Evolutionary conservation across 2,888 invertebrate species (phyloP), one percentile per base, ranked within the genome.

Genomic region (Polyploca ridens): DNA sequence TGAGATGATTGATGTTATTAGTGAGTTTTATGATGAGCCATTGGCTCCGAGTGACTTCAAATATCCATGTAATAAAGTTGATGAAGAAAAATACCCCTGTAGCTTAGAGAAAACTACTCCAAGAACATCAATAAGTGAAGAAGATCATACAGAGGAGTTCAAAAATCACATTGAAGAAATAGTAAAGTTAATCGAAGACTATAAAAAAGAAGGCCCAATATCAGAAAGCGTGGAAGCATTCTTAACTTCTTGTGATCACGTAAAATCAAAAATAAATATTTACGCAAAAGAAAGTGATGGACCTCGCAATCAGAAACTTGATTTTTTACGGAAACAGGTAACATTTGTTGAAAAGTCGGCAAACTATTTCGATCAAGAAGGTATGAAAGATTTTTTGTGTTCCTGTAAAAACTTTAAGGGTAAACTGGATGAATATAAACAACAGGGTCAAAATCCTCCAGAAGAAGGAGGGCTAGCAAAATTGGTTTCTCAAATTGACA

Each of bases 401-500:
- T 71, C 75, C 11, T 86, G 85, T 63, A 72, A 75, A 72, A 67
- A 78, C 27, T 81, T 82, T 66, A 78, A 78, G 67, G n/a, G 11
- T 1, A 84, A 79, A 70, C 65, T 83, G 44, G 72, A 77, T 16
- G 38, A 66, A 59, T 66, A 67, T 46, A 76, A 71, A 67, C 65
- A 63, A 4, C 67, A 49, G 60, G 66, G 38, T 16, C 72, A 65
- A 46, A 68, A 65, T 44, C 61, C 63, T 2, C 8, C 19, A 1
- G 62, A 60, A 11, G 64, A 68, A 33, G 38, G 14, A 19, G 66
- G 62, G 19, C 11, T 75, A 41, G 44, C 63, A 8, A 74, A 71
- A 65, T 62, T 86, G 63, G 64, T 74, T 2, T 68, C 61, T 33
- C 75, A 83, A 57, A 73, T 85, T 33, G 71, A 82, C 54, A 68